Conservation (phyloP, 2,888 invertebrate species). For the Phengaris alcon region DNA sequence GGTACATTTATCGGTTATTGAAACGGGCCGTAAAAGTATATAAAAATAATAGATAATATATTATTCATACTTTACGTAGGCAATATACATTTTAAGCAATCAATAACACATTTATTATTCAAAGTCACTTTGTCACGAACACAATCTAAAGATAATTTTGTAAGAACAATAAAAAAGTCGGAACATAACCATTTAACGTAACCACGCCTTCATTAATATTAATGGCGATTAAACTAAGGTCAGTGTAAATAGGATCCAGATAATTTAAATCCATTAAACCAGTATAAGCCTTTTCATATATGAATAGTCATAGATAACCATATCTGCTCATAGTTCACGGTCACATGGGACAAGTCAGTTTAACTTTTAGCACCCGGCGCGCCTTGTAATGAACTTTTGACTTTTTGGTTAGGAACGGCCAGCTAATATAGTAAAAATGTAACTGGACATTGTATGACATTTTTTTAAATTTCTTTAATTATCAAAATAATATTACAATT, state of each 20-base stretch:
- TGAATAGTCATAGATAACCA: neutral
- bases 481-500: too few relatives aligned
- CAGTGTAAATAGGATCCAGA: conserved; percentile 19
- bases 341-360: too few relatives aligned
- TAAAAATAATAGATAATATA: neutral
- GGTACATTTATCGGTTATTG: too few relatives aligned
- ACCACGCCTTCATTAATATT: conserved; percentile 21
- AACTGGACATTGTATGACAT: neutral
- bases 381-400: too few relatives aligned
- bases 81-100: neutral
- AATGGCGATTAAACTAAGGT: conserved; percentile 18
- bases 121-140: conserved; percentile 20
- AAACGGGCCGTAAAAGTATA: neutral
- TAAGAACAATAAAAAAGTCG: conserved; percentile 8
- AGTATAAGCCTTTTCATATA: neutral
- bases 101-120: conserved; percentile 19
- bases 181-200: conserved; percentile 12
- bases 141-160: neutral
- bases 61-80: neutral
- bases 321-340: neutral
- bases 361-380: too few relatives aligned
- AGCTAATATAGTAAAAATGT: too few relatives aligned
- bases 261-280: conserved; percentile 18
- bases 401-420: too few relatives aligned
- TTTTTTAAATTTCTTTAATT: neutral